Conservation (phyloP, 1,140 invertebrate genomes). For the Limonius californicus region DNA sequence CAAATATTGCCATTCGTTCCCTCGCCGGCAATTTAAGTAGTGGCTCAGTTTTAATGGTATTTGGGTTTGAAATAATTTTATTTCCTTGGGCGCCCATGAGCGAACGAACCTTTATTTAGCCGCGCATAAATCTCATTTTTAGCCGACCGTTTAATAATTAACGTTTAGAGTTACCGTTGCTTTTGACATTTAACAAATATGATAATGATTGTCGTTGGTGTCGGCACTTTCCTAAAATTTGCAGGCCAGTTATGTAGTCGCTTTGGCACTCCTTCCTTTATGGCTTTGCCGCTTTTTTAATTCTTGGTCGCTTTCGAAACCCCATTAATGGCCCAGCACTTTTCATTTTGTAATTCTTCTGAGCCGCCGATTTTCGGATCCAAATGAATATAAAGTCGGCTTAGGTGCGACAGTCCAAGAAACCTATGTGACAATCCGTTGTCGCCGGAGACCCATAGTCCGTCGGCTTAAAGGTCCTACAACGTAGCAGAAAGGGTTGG, state of each 20-base stretch:
- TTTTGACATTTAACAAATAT: too few species aligned
- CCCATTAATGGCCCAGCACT: too few species aligned
- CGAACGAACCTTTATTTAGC: neutral
- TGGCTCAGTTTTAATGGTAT: neutral
- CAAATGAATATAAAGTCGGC: too few species aligned
- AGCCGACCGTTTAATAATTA: conserved; percentile 1
- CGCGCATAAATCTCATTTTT: neutral
- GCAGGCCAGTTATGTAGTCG: too few species aligned
- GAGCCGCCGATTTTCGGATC: too few species aligned
- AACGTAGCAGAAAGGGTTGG: conserved; percentile 19
- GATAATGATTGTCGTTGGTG: too few species aligned
- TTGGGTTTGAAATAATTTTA: neutral
- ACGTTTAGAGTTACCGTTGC: conserved; percentile 3
- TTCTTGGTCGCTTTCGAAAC: too few species aligned
- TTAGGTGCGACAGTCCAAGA: too few species aligned
- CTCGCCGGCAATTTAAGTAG: neutral
- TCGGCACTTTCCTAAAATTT: too few species aligned
- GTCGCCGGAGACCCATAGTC: conserved; percentile 2
- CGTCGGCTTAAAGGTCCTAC: conserved; percentile 11
- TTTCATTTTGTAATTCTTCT: too few species aligned
- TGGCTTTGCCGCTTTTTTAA: too few species aligned
- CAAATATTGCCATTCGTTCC: neutral
- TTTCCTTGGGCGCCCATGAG: neutral
- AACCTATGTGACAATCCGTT: conserved; percentile 1
- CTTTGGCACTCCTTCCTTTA: too few species aligned